Evolutionary conservation across 1,140 invertebrate genomes (phyloP).

Genomic region (Neomicropteryx cornuta): DNA sequence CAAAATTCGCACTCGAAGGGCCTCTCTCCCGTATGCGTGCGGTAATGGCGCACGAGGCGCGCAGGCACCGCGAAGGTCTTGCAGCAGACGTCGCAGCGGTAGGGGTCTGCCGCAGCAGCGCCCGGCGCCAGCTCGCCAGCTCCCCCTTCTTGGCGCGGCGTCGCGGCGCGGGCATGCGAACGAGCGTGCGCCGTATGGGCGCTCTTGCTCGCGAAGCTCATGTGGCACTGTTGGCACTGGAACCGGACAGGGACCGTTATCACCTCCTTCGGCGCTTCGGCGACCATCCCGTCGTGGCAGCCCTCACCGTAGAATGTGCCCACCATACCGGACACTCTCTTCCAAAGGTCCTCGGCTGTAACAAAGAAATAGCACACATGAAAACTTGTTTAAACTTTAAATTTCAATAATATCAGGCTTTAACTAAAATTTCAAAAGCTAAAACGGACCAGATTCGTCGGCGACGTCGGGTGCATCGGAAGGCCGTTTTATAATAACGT

Average conservation of each 20-base stretch:
- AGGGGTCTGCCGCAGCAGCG: constrained; percentile 49
- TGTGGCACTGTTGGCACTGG: constrained; percentile 44
- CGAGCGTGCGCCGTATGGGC: constrained; percentile 47
- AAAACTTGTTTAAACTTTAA: no score
- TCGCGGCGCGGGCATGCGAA: constrained; percentile 28
- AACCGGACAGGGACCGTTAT: constrained; percentile 27
- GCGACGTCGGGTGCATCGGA: constrained; percentile 6
- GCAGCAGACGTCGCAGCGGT: constrained; percentile 81
- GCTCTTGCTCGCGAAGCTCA: constrained; percentile 46
- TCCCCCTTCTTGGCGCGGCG: constrained; percentile 17
- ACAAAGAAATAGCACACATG: background rate
- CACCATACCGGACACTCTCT: background rate
- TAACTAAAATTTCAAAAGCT: no score
- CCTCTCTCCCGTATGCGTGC: constrained; percentile 79
- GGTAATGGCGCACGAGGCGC: constrained; percentile 81
- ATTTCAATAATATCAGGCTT: no score
- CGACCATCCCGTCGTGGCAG: background rate
- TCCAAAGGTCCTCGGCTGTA: background rate
- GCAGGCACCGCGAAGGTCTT: constrained; percentile 88
- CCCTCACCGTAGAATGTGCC: background rate
- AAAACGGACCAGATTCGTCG: constrained; percentile 6
- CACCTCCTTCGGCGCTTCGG: constrained; percentile 27
- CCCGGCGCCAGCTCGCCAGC: constrained; percentile 20
- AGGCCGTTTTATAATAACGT: constrained; percentile 12
- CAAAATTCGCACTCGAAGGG: constrained; percentile 88